These are phyloP conservation scores for Crypturellus tataupa DNA, from an alignment of 2,797 vertebrate species.

Conservation along the genomic window DNA sequence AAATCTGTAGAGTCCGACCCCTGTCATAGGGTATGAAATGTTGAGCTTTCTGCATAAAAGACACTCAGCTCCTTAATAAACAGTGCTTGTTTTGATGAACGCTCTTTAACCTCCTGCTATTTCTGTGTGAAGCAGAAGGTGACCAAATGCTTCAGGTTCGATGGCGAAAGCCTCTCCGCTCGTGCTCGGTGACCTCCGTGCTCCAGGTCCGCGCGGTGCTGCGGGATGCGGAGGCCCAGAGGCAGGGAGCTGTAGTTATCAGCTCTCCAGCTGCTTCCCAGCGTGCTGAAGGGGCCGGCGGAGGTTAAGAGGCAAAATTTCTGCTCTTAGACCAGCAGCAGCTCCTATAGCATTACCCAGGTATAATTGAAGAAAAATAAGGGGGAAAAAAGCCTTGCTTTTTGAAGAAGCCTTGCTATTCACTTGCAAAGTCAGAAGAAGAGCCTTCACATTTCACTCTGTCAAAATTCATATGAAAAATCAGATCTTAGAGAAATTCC, in stretches of 20 bases:
- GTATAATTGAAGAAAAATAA: background rate
- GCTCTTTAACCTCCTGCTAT: conserved; percentile 24
- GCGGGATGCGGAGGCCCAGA: background rate
- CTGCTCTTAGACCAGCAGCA: background rate
- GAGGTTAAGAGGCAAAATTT: conserved; percentile 32
- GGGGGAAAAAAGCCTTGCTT: background rate
- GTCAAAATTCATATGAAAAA: background rate
- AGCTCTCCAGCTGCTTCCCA: background rate
- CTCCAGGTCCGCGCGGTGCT: conserved; percentile 46
- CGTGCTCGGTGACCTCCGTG: background rate
- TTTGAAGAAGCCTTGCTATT: background rate
- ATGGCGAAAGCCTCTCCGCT: conserved; percentile 37
- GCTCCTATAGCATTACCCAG: background rate
- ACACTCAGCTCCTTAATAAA: background rate
- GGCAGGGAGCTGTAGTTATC: background rate
- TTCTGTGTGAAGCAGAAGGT: conserved; percentile 44
- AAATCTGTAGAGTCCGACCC: background rate
- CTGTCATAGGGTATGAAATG: background rate
- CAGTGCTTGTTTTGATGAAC: conserved; percentile 12
- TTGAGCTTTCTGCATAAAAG: background rate
- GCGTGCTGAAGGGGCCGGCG: background rate
- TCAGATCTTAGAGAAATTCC: background rate
- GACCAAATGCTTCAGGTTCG: conserved; percentile 39
- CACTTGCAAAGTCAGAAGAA: background rate
- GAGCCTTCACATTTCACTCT: background rate